phyloP scores from a whole-genome alignment of 2,888 invertebrate species.

The Troides aeacus region DNA sequence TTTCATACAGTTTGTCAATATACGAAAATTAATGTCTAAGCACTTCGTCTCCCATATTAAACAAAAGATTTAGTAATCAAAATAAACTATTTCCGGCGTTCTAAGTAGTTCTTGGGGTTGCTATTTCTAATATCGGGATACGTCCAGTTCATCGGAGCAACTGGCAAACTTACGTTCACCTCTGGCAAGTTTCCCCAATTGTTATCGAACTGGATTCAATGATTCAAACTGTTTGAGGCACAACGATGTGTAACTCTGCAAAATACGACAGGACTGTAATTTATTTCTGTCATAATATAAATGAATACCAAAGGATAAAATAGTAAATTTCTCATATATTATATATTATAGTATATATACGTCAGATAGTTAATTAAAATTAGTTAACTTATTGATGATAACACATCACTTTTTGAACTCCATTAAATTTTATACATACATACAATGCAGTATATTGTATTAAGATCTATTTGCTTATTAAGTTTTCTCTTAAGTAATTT shows the following conservation, averaged over 20 bases:
- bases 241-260: conserved; percentile 1
- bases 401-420: no score
- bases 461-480: no score
- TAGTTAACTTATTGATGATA: no score
- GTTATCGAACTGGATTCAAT: conserved; percentile 25
- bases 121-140: conserved; percentile 12
- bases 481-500: no score
- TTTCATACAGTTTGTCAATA: no score
- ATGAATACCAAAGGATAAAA: background rate
- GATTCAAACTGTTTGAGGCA: conserved; percentile 16
- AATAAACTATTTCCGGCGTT: background rate
- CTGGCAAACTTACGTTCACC: conserved; percentile 31
- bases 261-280: background rate
- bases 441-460: no score
- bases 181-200: conserved; percentile 18
- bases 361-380: no score
- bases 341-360: no score
- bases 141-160: conserved; percentile 34
- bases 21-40: no score
- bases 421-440: no score
- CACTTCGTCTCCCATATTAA: background rate
- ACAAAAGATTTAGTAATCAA: background rate
- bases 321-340: no score
- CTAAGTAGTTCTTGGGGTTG: background rate
- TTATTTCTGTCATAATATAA: background rate